Percentiles rank a stretch among this genome's conserved stretches.
Evolutionary conservation across 2,888 invertebrate species (phyloP).

Genomic region (Blastobasis lacticolella): DNA sequence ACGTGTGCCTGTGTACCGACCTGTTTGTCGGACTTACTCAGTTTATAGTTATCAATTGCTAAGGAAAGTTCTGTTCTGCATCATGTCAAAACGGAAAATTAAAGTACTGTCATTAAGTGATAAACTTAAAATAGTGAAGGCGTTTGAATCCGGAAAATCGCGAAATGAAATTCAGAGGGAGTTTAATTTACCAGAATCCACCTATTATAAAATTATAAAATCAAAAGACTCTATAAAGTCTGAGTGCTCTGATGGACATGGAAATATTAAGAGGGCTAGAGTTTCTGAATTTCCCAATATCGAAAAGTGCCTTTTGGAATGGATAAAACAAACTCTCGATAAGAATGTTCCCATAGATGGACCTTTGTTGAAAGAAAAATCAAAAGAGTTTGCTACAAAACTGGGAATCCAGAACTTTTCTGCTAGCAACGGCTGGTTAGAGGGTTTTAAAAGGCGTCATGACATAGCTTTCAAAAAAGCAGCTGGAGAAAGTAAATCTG

Average conservation of each 20-base stretch:
- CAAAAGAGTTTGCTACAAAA: slow-evolving; percentile 15
- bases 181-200: slow-evolving; percentile 15
- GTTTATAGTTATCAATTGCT: too few species aligned
- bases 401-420: slow-evolving; percentile 15
- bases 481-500: slow-evolving; percentile 13
- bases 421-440: slow-evolving; percentile 18
- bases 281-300: slow-evolving; percentile 14
- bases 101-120: slow-evolving; percentile 15
- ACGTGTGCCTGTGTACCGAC: slow-evolving; percentile 6
- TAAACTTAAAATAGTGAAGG: slow-evolving; percentile 16
- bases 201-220: slow-evolving; percentile 17
- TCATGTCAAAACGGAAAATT: slow-evolving; percentile 16
- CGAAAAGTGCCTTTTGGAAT: slow-evolving; percentile 15
- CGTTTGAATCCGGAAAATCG: slow-evolving; percentile 18
- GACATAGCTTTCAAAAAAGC: slow-evolving; percentile 15
- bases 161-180: slow-evolving; percentile 17
- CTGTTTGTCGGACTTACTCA: slow-evolving; percentile 12
- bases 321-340: slow-evolving; percentile 12
- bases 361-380: slow-evolving; percentile 18
- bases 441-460: slow-evolving; percentile 13
- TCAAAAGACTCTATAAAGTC: slow-evolving; percentile 18
- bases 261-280: slow-evolving; percentile 14
- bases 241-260: slow-evolving; percentile 17
- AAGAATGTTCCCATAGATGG: slow-evolving; percentile 16
- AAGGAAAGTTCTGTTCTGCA: slow-evolving; percentile 13